Evolutionary conservation across 2,113 vertebrate genomes (phyloP).

Genomic region (Narcine bancroftii): DNA sequence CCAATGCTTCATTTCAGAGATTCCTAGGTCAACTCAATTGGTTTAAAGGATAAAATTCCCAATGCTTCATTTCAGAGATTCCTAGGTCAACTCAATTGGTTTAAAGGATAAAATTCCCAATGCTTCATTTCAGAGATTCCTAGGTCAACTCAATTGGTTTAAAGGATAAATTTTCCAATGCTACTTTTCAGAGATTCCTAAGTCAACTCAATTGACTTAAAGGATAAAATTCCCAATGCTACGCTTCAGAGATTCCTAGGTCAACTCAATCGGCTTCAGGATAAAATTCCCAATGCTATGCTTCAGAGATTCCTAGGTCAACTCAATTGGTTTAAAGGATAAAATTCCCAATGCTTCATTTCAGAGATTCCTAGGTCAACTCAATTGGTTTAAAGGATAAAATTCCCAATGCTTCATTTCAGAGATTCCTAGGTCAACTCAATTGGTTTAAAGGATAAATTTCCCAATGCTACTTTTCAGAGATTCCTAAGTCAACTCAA

Average conservation of each 20-base stretch:
- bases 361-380: neutral
- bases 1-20: neutral
- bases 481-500: neutral
- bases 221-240: neutral
- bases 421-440: neutral
- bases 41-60: neutral
- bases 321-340: neutral
- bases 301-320: neutral
- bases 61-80: neutral
- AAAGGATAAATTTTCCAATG: neutral
- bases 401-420: neutral
- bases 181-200: neutral
- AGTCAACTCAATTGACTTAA: neutral
- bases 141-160: neutral
- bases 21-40: neutral
- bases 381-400: neutral
- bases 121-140: neutral
- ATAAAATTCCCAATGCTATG: neutral
- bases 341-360: neutral
- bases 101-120: neutral
- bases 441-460: too few species aligned
- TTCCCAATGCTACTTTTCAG: neutral
- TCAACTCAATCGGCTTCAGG: neutral
- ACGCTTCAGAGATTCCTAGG: neutral
- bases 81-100: neutral